Evolutionary conservation across 2,797 vertebrate species (phyloP), one percentile per base, ranked within the genome.

Genomic region (Chloroceryle amazona): DNA sequence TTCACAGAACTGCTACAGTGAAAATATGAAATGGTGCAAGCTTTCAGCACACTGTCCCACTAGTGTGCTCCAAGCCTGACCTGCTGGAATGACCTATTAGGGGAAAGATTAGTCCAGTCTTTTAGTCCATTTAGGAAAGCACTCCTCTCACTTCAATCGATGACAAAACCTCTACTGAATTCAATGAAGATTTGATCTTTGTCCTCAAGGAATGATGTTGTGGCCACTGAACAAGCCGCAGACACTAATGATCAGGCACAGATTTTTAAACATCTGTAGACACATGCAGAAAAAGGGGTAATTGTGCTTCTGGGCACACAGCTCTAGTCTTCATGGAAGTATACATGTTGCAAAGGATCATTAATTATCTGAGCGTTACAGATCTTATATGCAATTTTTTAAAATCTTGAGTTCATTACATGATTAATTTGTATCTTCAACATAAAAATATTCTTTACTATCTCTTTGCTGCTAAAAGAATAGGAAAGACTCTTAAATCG

Each of bases 1-100:
- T 79, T 95, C 83, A 86, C 80, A 84, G 73, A 86, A 76, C 22
- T 81, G 29, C 42, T 79, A 33, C 39, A 65, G 35, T 74, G 57
- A 90, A 90, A 90, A 89, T 84, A 68, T 23, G 42, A 95, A 96
- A 85, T 1, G 13, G 15, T 51, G 9, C 18, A 65, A 73, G 46
- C 10, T 79, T 82, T 78, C 66, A 86, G 29, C 60, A 55, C n/a
- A 5, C 6, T 60, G 31, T 71, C 68, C 49, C 42, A 58, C 41
- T 42, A 46, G 21, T 3, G 0, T 65, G 29, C 25, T 84, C 28
- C 39, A 58, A 88, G 42, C 8, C 29, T 78, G 82, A 94, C 73
- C 65, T 81, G 22, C 33, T 70, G 26, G 9, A 71, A 74, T 82
- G 75, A 83, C 88, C 57, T 86, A 1, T 31, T 46, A 86, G 14